Conservation (phyloP, 1,140 invertebrate species). For the Drosophila pruinosa region DNA sequence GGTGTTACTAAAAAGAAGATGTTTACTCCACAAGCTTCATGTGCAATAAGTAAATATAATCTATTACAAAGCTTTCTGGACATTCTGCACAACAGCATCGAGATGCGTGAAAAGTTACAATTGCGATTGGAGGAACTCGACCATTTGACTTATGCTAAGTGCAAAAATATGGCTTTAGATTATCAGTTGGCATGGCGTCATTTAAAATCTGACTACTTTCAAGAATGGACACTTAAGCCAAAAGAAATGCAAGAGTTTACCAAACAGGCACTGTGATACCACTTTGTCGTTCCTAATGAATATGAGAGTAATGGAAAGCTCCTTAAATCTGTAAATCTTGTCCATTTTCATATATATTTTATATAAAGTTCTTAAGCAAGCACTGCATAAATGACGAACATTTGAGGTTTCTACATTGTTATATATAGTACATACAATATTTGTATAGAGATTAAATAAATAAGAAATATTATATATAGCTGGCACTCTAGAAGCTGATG, state of each 20-base stretch:
- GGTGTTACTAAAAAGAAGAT: constrained; percentile 90
- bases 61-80: constrained; percentile 85
- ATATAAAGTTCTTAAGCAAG: no score
- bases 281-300: background rate
- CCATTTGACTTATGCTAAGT: constrained; percentile 83
- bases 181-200: constrained; percentile 83
- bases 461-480: background rate
- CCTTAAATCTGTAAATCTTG: no score
- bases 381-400: background rate
- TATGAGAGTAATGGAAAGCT: no score
- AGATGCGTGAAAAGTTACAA: constrained; percentile 64
- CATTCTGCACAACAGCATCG: constrained; percentile 76
- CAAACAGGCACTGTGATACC: background rate
- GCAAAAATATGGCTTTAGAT: constrained; percentile 83
- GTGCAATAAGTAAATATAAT: constrained; percentile 86
- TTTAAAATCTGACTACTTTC: constrained; percentile 84
- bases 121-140: constrained; percentile 45
- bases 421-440: background rate
- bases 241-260: constrained; percentile 81
- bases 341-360: background rate
- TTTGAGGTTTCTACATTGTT: background rate
- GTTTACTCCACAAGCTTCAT: constrained; percentile 84
- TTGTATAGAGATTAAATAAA: background rate
- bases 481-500: background rate
- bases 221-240: constrained; percentile 85